These are phyloP conservation scores for Hydrozoanthus tunicans DNA, from an alignment of 64 coral and sea anemone genomes.

Conservation along the genomic window DNA sequence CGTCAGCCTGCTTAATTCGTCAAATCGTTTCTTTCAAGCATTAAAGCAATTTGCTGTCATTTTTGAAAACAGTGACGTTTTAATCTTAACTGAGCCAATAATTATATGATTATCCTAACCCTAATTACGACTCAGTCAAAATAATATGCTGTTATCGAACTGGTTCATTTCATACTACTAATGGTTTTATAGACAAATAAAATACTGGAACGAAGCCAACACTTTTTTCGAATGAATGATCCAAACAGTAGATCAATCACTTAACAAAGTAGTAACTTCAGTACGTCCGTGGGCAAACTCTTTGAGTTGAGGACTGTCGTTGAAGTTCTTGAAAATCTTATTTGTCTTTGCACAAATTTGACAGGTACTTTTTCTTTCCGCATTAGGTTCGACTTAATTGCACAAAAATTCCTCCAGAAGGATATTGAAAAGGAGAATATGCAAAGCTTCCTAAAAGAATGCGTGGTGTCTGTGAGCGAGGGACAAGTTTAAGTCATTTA, in stretches of 20 bases:
- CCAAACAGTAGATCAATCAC: no score
- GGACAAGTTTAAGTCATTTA: slow-evolving; percentile 16
- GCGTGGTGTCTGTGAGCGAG: slow-evolving; percentile 55
- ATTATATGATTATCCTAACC: background rate
- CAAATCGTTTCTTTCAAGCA: no score
- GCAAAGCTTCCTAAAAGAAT: slow-evolving; percentile 67
- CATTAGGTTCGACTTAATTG: slow-evolving; percentile 74
- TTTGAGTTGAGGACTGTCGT: no score
- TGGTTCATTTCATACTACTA: background rate
- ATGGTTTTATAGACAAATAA: background rate
- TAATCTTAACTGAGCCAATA: background rate
- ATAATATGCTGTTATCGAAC: background rate
- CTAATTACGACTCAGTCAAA: background rate
- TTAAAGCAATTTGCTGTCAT: no score
- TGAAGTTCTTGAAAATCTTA: background rate
- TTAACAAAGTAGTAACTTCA: no score
- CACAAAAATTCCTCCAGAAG: slow-evolving; percentile 71
- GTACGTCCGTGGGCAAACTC: no score
- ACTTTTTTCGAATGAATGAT: no score
- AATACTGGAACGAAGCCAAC: background rate
- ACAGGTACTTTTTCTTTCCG: background rate
- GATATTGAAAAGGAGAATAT: slow-evolving; percentile 78
- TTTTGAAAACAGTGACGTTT: no score
- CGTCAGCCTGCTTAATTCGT: no score
- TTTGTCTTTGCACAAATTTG: background rate